Conservation (phyloP, 2,888 invertebrate species). For the Mesopsocus fuscifrons region DNA sequence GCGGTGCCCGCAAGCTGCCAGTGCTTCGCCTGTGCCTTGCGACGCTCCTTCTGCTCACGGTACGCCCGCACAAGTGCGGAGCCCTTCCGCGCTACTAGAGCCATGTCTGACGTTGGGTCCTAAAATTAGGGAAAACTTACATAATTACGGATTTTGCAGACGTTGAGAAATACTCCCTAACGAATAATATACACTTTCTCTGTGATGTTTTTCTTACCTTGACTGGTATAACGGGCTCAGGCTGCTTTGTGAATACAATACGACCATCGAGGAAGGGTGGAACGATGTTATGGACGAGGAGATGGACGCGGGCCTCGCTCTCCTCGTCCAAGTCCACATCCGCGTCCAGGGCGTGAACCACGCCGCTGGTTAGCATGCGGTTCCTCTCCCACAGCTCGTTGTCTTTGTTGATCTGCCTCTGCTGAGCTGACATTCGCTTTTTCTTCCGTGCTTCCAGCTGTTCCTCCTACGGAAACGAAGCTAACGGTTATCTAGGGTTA, state of each 20-base stretch:
- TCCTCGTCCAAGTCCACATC: slow-evolving; percentile 94
- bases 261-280: slow-evolving; percentile 98
- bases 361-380: slow-evolving; percentile 88
- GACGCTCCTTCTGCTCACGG: slow-evolving; percentile 91
- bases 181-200: too few species aligned
- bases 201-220: too few species aligned
- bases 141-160: slow-evolving; percentile 5
- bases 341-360: slow-evolving; percentile 71
- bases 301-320: slow-evolving; percentile 81
- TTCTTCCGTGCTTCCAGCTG: slow-evolving; percentile 78
- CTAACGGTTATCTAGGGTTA: too few species aligned
- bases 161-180: too few species aligned
- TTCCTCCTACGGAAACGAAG: too few species aligned
- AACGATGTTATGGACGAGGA: slow-evolving; percentile 93
- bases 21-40: slow-evolving; percentile 93
- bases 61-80: slow-evolving; percentile 74
- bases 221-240: slow-evolving; percentile 95
- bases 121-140: slow-evolving; percentile 17
- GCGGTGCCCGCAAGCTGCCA: slow-evolving; percentile 97
- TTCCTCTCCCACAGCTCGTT: slow-evolving; percentile 98
- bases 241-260: slow-evolving; percentile 97
- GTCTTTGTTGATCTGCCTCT: slow-evolving; percentile 93
- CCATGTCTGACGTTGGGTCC: slow-evolving; percentile 97
- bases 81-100: slow-evolving; percentile 84
- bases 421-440: slow-evolving; percentile 84